These are phyloP conservation scores for Ciconia stormi DNA, from an alignment of 2,113 vertebrate genomes.

Conservation along the genomic window DNA sequence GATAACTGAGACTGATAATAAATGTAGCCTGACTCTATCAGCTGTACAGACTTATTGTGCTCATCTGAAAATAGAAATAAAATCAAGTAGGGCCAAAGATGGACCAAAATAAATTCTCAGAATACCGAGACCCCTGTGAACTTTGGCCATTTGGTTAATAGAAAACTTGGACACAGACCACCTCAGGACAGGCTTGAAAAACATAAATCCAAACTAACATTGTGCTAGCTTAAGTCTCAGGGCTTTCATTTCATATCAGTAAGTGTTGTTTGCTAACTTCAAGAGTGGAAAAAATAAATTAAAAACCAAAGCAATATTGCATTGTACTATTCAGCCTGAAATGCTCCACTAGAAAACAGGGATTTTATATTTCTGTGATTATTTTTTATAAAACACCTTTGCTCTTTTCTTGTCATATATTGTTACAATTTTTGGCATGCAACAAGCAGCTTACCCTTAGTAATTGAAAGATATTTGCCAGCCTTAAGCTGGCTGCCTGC, in stretches of 20 bases:
- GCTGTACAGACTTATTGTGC: conserved; percentile 32
- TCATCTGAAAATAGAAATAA: conserved; percentile 53
- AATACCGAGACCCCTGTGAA: background rate
- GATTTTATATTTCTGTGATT: background rate
- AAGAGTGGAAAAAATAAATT: background rate
- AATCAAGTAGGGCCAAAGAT: conserved; percentile 49
- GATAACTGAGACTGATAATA: conserved; percentile 64
- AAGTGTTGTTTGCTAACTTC: background rate
- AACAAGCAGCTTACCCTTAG: background rate
- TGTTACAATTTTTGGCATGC: background rate
- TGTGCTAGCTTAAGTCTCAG: background rate
- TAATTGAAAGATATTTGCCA: background rate
- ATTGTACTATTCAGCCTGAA: background rate
- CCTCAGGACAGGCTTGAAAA: background rate
- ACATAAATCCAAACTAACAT: background rate
- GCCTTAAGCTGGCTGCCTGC: background rate
- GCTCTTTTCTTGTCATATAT: background rate
- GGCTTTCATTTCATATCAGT: background rate
- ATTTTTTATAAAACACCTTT: background rate
- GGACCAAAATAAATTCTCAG: conserved; percentile 17
- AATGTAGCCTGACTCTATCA: conserved; percentile 54
- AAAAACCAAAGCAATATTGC: background rate
- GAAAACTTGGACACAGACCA: background rate
- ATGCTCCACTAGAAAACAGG: background rate
- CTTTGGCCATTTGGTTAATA: conserved; percentile 12